These are phyloP conservation scores for Machimus atricapillus DNA, from an alignment of 2,888 invertebrate genomes.

Conservation along the genomic window DNA sequence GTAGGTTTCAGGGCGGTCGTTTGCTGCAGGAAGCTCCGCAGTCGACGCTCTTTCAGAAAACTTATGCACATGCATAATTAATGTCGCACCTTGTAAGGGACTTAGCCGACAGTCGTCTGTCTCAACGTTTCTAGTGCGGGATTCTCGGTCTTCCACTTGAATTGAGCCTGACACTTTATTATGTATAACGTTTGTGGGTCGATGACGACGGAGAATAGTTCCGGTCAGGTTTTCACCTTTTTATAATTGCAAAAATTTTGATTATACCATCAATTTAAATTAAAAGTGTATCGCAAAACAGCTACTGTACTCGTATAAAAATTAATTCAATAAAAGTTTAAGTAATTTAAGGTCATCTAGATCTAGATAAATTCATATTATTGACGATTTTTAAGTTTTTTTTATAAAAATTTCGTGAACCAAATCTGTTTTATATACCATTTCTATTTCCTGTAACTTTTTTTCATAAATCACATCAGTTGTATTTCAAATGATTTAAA, in stretches of 20 bases:
- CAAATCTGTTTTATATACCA: neutral
- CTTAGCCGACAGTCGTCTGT: neutral
- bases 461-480: neutral
- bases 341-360: no score
- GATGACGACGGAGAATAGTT: neutral
- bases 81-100: neutral
- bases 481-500: neutral
- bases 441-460: neutral
- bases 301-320: no score
- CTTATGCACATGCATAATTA: constrained; percentile 22
- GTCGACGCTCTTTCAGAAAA: neutral
- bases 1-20: neutral
- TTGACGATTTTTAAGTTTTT: neutral
- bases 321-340: no score
- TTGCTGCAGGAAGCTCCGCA: neutral
- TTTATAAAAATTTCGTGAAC: neutral
- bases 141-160: neutral
- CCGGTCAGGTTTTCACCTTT: neutral
- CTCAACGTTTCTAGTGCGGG: neutral
- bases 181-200: neutral
- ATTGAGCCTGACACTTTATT: neutral
- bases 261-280: neutral
- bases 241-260: neutral
- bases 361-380: neutral
- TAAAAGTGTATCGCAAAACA: neutral